phyloP scores from a whole-genome alignment of 2,888 invertebrate species.

The Leptopilina syphax region DNA sequence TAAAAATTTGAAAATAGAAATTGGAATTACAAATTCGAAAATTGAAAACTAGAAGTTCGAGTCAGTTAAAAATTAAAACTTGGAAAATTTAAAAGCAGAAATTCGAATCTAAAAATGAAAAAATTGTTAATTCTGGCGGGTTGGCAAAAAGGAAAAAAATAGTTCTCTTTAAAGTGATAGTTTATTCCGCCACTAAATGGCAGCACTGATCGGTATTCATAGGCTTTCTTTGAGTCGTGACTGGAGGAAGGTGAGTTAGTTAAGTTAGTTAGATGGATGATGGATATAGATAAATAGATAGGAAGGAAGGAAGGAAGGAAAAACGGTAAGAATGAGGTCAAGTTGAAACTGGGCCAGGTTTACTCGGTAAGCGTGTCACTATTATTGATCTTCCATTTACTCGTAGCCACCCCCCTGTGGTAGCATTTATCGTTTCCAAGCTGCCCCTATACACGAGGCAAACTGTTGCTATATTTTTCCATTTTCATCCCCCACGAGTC shows the following conservation, averaged over 20 bases:
- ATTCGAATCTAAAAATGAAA: too few relatives aligned
- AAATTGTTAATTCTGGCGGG: too few relatives aligned
- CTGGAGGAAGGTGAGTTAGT: constrained; percentile 43
- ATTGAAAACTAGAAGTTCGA: too few relatives aligned
- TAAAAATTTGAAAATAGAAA: too few relatives aligned
- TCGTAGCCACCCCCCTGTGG: constrained; percentile 57
- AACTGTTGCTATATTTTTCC: constrained; percentile 65
- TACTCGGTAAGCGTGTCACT: constrained; percentile 76
- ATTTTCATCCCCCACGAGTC: constrained; percentile 45
- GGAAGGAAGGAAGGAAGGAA: constrained; percentile 52
- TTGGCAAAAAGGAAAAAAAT: background rate
- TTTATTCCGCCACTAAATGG: constrained; percentile 43
- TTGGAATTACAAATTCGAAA: too few relatives aligned
- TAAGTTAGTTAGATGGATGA: constrained; percentile 43
- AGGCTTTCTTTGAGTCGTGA: constrained; percentile 22
- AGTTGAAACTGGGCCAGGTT: constrained; percentile 74
- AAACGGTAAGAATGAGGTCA: constrained; percentile 68
- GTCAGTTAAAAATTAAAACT: too few relatives aligned
- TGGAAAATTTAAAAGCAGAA: too few relatives aligned
- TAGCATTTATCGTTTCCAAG: constrained; percentile 58
- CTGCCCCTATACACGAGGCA: constrained; percentile 48
- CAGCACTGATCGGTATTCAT: constrained; percentile 10
- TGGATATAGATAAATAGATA: constrained; percentile 49
- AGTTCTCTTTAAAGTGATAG: background rate
- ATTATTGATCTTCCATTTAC: constrained; percentile 70